Evolutionary conservation across 2,888 invertebrate genomes (phyloP).

Genomic region (Endomychus coccineus): DNA sequence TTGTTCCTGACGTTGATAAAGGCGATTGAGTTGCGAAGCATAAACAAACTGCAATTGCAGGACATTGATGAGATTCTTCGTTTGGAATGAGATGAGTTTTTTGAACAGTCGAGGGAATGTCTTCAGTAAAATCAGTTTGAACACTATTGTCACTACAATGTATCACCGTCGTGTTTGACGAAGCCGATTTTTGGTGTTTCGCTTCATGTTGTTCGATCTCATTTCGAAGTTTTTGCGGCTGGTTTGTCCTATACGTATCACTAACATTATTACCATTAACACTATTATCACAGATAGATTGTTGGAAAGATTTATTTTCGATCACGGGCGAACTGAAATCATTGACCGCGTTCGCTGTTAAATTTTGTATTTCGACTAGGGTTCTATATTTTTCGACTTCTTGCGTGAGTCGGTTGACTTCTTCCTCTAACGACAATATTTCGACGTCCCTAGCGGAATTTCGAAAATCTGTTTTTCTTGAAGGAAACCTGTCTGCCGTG

Average conservation of each 20-base stretch:
- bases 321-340: constrained; percentile 46
- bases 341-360: constrained; percentile 48
- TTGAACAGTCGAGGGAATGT: too few species aligned
- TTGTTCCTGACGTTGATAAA: too few species aligned
- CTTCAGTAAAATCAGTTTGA: too few species aligned
- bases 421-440: constrained; percentile 39
- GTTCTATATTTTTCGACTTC: constrained; percentile 55
- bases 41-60: too few species aligned
- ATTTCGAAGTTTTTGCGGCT: too few species aligned
- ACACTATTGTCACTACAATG: too few species aligned
- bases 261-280: constrained; percentile 10
- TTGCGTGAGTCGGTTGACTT: constrained; percentile 49
- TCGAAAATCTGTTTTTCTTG: constrained; percentile 24
- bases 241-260: neutral
- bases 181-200: too few species aligned
- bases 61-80: too few species aligned
- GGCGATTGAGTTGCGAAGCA: too few species aligned
- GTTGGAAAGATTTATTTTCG: constrained; percentile 30
- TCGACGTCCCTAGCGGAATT: constrained; percentile 39
- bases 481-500: constrained; percentile 16
- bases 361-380: constrained; percentile 50
- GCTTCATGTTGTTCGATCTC: too few species aligned
- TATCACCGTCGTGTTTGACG: too few species aligned
- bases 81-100: too few species aligned
- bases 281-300: constrained; percentile 32